Evolutionary conservation across 2,888 invertebrate species (phyloP), one percentile per base, ranked within the genome.

Genomic region (Epinotia ramella): DNA sequence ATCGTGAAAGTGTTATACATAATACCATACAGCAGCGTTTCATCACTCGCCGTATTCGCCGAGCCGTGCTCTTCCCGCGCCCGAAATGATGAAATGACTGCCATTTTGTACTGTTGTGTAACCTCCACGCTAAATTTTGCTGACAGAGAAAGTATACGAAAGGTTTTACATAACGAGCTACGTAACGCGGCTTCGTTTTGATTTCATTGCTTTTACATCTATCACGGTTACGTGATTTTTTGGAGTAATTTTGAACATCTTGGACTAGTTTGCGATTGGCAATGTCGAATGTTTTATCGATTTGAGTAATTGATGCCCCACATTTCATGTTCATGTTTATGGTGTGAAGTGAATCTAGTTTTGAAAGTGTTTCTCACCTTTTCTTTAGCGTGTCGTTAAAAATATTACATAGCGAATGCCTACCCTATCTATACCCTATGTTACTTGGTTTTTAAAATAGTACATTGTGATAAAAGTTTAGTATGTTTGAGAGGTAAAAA

Each of bases 131-230:
- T 92, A 93, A 94, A 94, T 94, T 94, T 94, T 94, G 93, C 91
- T 91, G 93, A 90, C 93, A 92, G 94, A 93, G 94, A 94, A 94
- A 94, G 94, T 93, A 90, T 89, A 89, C 94, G 94, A 94, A 94
- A 94, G 94, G 92, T 86, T 89, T 94, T 94, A 94, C 91, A 91
- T 92, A 94, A 94, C 73, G 70, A 79, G 81, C 86, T 82, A 94
- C 94, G 94, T 94, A 93, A 93, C 92, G 87, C 89, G 89, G 87
- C 89, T 91, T 87, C 86, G 91, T 93, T 93, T 94, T 93, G 93
- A 93, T 94, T 93, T 94, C 93, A 93, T 94, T 90, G 86, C 92
- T 91, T 93, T 92, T 91, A 91, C 89, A 89, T 89, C 84, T 89
- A 91, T 91, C 90, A 87, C 81, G 80, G 87, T 94, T 94, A 91